Conservation (phyloP, 2,888 invertebrate genomes). For the Epinotia nisella region DNA sequence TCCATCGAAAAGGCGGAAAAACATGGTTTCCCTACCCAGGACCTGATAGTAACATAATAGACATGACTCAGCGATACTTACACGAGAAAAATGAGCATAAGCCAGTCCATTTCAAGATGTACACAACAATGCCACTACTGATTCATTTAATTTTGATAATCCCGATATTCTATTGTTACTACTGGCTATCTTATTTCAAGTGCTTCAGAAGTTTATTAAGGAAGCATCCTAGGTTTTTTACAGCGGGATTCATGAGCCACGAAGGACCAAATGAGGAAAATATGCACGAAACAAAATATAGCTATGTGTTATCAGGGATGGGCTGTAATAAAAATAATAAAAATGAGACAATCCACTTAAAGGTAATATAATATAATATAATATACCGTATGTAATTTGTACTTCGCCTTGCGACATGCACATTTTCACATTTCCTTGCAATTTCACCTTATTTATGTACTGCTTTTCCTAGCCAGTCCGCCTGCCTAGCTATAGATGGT, state of each 20-base stretch:
- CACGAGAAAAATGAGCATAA: conserved; percentile 54
- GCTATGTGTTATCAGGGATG: conserved; percentile 59
- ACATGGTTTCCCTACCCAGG: conserved; percentile 67
- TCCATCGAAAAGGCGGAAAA: conserved; percentile 57
- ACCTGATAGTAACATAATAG: conserved; percentile 57
- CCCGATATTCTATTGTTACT: conserved; percentile 58
- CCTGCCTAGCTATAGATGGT: too few relatives aligned
- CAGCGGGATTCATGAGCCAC: conserved; percentile 61
- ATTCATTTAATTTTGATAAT: conserved; percentile 58
- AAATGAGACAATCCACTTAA: conserved; percentile 52
- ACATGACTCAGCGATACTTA: conserved; percentile 63
- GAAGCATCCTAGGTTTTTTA: conserved; percentile 60
- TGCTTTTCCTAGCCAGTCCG: too few relatives aligned
- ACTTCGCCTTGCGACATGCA: too few relatives aligned
- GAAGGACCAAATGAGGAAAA: conserved; percentile 61
- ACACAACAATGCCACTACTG: conserved; percentile 59
- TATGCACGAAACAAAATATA: conserved; percentile 57
- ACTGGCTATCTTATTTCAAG: conserved; percentile 58
- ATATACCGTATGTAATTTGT: too few relatives aligned
- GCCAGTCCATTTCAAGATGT: conserved; percentile 57
- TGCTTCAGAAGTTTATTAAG: conserved; percentile 61
- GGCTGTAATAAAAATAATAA: conserved; percentile 54
- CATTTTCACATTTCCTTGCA: too few relatives aligned
- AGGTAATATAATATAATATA: conserved; percentile 50
- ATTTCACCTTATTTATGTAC: too few relatives aligned